Evolutionary conservation across 2,888 invertebrate species (phyloP), one percentile per base, ranked within the genome.

Genomic region (Eupithecia vulgata): DNA sequence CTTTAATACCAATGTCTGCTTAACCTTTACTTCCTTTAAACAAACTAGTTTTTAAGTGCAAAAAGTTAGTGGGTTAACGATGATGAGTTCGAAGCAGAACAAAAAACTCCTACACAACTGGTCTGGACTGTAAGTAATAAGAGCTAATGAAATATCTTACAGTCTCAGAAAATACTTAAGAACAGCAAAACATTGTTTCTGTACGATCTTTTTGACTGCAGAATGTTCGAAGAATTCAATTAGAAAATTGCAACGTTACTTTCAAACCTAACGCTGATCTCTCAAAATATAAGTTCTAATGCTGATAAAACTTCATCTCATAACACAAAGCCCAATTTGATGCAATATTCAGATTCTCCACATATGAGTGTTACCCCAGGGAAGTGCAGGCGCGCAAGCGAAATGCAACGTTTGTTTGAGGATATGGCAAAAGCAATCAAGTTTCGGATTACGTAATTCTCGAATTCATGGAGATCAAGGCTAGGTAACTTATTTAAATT

Each of bases 341-440:
- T 74, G 77, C 80, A 79, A 80, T 79, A 80, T 80, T 80, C 79
- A 79, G 79, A 80, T 80, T 79, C 78, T 75, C 76, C 66, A 72
- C 71, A 75, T 78, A 79, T 78, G 76, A 78, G 78, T 72, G 75
- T 78, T 74, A n/a, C 72, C 77, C 76, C 62, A 67, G 73, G 34
- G 75, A 37, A 30, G 68, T 59, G 37, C 61, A 72, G 75, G 76
- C 67, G 64, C 71, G 76, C 68, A 67, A 69, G 72, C 75, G 61
- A 75, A 79, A 77, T 77, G 73, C 76, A 69, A 62, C 71, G 69
- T 77, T 76, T 78, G 66, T 67, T 73, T 71, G 68, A 71, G 70
- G 71, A 48, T 77, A 73, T 73, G 67, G 66, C 74, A 71, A 74
- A 76, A 80, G 78, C 77, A 76, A 73, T 75, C 70, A 67, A 57